Evolutionary conservation across 2,888 invertebrate species (phyloP), one percentile per base, ranked within the genome.

Genomic region (Ariolimax columbianus): DNA sequence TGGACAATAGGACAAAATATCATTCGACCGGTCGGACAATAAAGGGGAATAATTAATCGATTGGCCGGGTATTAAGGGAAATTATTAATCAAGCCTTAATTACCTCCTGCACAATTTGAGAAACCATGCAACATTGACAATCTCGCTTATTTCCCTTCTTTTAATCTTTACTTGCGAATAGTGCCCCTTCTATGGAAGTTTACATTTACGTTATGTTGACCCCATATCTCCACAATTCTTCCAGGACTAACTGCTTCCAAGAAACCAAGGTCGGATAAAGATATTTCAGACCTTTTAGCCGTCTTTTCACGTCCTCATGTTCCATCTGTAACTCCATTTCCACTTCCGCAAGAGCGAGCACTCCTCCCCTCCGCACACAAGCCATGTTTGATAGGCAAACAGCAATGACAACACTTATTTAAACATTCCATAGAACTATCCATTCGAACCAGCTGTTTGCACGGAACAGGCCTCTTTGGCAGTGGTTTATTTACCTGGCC

Each of bases 371-470:
- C 11, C 51, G 51, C 43, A 77, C 51, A 43, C 43, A 43, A 11
- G 47, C 43, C 75, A 47, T 51, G 51, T 77, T 77, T 77, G 75
- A 77, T 0, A 51, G 30, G 51, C 75, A 77, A 77, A 77, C 75
- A 77, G 14, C 17, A 30, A 17, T 51, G 75, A 77, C 75, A 47
- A 30, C 23, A 77, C 30, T 78, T 78, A 59, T 38, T 43, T 66
- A 38, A 78, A 33, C 55, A 51, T 51, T 17, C 3, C 9, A 23
- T 59, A 4, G 38, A 38, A 43, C 33, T 1, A 30, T 43, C 33
- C 33, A n/a, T n/a, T 19, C 59, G 17, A 43, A 11, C 40, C 80
- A 68, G 38, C 30, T 68, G 66, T 80, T 68, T 80, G 40, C 66
- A 33, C 80, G 68, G 80, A 47, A 47, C 80, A 66, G 68, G 33